Base-by-base conservation (phyloP, 1,140 invertebrate species). In the Cydia fagiglandana region DNA sequence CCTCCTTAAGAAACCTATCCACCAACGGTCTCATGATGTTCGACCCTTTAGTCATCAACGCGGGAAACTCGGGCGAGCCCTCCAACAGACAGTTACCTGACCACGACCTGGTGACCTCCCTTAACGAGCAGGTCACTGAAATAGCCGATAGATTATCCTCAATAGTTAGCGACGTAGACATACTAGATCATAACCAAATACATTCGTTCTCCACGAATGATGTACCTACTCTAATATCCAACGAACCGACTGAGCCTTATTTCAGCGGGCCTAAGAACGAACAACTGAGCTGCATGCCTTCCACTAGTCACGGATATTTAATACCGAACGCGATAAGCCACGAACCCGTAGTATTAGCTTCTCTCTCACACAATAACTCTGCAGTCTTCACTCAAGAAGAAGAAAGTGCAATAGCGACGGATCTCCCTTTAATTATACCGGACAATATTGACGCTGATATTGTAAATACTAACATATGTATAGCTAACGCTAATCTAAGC, bases 401-500 rank as follows among this genome's bases (percentile, higher is more conserved):
- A 20, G 86, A 87, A 30, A 83, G 82, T 73, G 77, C 83, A 75
- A 88, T 87, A 74, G 88, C 83, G 50, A 68, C 83, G 28, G 89
- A 91, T 80, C 80, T 87, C 61, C 84, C 86, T 9, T 66, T 91
- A 28, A 90, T 91, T 56, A 87, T 92, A 30, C 86, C 89, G 0
- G 87, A 89, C n/a, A 91, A 89, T 81, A 88, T 91, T n/a, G 93
- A 93, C 28, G 80, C 84, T 4, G 87, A 90, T 74, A 86, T 92
- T 73, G 87, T 89, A 30, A 89, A 89, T 78, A 89, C 85, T 76
- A 90, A 90, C 73, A 95, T 96, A 77, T 95, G 94, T 2, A 95
- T 95, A 50, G 95, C 95, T 2, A 96, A 95, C 73, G 95, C 95
- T 47, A 96, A 95, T 66, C 86, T 96, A n/a, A 95, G 94, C 64